Percentiles rank a stretch among this genome's conserved stretches.
Conservation (phyloP, 2,888 invertebrate species). For the Neoascia interrupta region DNA sequence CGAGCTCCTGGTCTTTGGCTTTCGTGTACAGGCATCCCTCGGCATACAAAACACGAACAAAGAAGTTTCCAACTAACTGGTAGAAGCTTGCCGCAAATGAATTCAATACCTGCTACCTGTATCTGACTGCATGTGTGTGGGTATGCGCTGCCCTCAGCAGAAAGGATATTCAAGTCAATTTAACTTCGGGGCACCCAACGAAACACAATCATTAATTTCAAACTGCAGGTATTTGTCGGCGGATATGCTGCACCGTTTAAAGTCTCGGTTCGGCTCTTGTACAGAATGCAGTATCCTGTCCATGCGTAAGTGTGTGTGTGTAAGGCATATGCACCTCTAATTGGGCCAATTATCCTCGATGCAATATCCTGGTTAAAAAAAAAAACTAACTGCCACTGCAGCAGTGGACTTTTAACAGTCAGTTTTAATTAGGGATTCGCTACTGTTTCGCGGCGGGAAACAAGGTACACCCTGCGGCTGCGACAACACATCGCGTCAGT, state of each 20-base stretch:
- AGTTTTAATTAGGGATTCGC: slow-evolving; percentile 64
- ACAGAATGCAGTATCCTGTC: not conserved
- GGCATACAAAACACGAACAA: slow-evolving; percentile 16
- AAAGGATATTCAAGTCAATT: slow-evolving; percentile 68
- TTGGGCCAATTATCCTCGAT: slow-evolving; percentile 64
- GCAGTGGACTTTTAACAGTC: slow-evolving; percentile 54
- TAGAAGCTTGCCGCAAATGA: slow-evolving; percentile 35
- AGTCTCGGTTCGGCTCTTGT: slow-evolving; percentile 29
- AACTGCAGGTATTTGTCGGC: slow-evolving; percentile 65
- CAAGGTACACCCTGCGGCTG: slow-evolving; percentile 8
- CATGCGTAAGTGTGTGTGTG: not conserved
- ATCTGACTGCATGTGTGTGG: not conserved
- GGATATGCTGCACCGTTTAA: slow-evolving; percentile 33
- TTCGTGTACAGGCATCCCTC: slow-evolving; percentile 17
- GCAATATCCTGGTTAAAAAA: slow-evolving; percentile 41
- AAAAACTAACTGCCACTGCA: slow-evolving; percentile 24
- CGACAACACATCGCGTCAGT: slow-evolving; percentile 30
- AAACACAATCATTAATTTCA: slow-evolving; percentile 68
- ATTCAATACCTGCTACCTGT: slow-evolving; percentile 32
- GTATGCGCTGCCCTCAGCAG: not conserved
- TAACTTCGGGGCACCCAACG: slow-evolving; percentile 59
- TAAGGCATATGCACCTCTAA: slow-evolving; percentile 43
- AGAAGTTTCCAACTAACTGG: not conserved
- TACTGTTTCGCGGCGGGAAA: slow-evolving; percentile 29
- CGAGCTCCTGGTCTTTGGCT: slow-evolving; percentile 21